Evolutionary conservation across 2,113 vertebrate species (phyloP), one percentile per base, ranked within the genome.

Genomic region (Promerops cafer): DNA sequence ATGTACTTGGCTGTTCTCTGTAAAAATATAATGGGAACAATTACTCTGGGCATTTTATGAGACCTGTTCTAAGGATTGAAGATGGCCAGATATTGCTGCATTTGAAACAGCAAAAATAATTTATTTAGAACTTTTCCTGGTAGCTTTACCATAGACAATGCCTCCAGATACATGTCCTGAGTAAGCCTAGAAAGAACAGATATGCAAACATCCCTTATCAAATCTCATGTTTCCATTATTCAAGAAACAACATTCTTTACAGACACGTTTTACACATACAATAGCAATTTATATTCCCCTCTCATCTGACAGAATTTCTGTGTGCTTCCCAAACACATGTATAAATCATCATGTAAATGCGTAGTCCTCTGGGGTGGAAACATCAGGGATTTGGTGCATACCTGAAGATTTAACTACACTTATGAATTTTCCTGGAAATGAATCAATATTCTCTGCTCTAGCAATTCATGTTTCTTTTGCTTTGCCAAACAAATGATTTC

Each of bases 301-400:
- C 24, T 91, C 63, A 83, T 80, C 54, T 83, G 75, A 83, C 4
- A 2, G 45, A 94, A 80, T 91, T 89, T 93, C 81, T 90, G 6
- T 88, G 82, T 64, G 50, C 54, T 88, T 94, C 92, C 63, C 68
- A 95, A 84, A 59, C 76, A 68, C 33, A 61, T 64, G 76, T 59
- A 94, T 94, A 94, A 94, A 94, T 94, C 84, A 91, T 91, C 66
- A 91, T 33, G 47, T 85, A 94, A 87, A 93, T 60, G 42, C 0
- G 0, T 52, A 75, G 44, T 89, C 52, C 70, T 89, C 81, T 78
- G 83, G 54, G 65, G n/a, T 44, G 59, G 83, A 88, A 93, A 65
- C 80, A 57, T 84, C 42, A 94, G 86, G 61, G 80, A 91, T 82
- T 60, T 90, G 61, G 79, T 91, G 39, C 68, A 91, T 90, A 81